phyloP scores from a whole-genome alignment of 2,113 vertebrate species.

The Sander vitreus region DNA sequence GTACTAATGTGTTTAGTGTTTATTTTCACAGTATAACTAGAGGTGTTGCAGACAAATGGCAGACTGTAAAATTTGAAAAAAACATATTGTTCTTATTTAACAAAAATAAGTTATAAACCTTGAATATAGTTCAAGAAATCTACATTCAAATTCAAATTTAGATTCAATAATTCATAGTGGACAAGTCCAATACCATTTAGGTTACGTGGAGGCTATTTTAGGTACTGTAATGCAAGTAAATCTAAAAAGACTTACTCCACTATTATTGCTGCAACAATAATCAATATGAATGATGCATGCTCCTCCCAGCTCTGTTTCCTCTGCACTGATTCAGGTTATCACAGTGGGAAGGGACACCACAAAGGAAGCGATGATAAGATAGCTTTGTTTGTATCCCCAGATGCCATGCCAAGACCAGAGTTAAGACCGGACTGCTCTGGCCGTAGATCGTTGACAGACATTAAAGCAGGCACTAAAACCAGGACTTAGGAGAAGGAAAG shows the following conservation, averaged over 20 bases:
- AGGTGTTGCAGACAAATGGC: neutral
- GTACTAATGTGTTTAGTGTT: neutral
- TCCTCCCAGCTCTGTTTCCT: constrained; percentile 40
- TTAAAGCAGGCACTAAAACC: constrained; percentile 69
- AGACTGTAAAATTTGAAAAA: neutral
- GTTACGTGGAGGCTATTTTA: neutral
- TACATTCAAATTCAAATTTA: neutral
- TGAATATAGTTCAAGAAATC: neutral
- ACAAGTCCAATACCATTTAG: neutral
- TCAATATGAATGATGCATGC: constrained; percentile 30
- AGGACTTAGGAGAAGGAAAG: constrained; percentile 53
- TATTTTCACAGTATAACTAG: neutral
- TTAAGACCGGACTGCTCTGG: constrained; percentile 67
- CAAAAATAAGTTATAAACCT: neutral
- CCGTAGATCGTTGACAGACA: constrained; percentile 65
- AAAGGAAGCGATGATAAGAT: constrained; percentile 83
- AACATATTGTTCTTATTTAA: neutral
- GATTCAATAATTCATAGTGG: neutral
- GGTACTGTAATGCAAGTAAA: neutral
- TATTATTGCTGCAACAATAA: constrained; percentile 12
- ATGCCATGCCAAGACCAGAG: constrained; percentile 58
- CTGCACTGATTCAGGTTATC: constrained; percentile 62
- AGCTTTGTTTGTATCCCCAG: constrained; percentile 74
- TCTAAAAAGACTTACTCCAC: neutral
- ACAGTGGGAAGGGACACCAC: constrained; percentile 52